A percentile compares a stretch with the other conserved stretches of the same genome.
Conservation (phyloP, 92 coral and sea anemone species). For the Phymanthus crucifer region DNA sequence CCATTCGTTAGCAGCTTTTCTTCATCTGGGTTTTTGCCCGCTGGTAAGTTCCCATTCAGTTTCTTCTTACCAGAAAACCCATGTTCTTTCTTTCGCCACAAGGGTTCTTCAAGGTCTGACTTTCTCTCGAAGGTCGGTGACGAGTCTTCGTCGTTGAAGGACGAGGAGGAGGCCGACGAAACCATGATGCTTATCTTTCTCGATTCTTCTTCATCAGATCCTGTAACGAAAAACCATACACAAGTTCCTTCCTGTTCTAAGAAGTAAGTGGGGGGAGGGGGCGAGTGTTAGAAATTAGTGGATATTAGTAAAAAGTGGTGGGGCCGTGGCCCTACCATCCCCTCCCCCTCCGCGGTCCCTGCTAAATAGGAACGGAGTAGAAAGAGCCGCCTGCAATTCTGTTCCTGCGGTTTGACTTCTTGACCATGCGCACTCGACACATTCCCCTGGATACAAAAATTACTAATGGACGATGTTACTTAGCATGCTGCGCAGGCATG, state of each 20-base stretch:
- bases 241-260: no score
- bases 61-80: not conserved
- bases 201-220: slow-evolving; percentile 25
- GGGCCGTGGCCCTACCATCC: no score
- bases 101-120: not conserved
- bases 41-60: not conserved
- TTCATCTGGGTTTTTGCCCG: not conserved
- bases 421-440: no score
- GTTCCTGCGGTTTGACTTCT: no score
- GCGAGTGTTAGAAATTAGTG: no score
- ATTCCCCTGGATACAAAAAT: no score
- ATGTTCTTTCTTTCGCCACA: not conserved
- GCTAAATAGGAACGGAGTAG: not conserved
- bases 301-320: no score
- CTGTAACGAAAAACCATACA: not conserved
- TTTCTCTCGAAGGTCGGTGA: slow-evolving; percentile 30
- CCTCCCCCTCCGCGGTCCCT: no score
- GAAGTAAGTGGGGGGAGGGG: no score
- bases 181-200: slow-evolving; percentile 45
- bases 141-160: slow-evolving; percentile 28
- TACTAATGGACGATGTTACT: no score
- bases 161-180: slow-evolving; percentile 41
- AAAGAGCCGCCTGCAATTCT: no score
- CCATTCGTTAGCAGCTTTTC: not conserved
- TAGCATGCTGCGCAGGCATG: no score